Percentiles rank a stretch among this genome's conserved stretches.
Conservation (phyloP, 2,888 invertebrate genomes). For the Xestia rhomboidea region DNA sequence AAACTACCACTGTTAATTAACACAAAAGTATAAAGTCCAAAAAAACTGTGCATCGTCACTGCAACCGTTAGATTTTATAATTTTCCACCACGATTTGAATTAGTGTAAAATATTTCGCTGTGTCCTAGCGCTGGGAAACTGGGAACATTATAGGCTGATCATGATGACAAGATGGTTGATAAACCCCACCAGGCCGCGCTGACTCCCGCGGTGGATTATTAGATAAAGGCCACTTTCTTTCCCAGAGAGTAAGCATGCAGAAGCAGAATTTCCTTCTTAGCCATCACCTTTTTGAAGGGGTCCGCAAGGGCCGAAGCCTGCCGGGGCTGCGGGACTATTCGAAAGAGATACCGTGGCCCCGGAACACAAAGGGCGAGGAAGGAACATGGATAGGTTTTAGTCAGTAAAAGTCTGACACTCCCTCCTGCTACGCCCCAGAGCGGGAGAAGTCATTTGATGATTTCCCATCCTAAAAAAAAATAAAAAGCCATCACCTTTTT, state of each 20-base stretch:
- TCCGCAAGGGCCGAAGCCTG: no score
- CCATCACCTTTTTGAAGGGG: no score
- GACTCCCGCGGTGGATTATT: background rate
- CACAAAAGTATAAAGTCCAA: background rate
- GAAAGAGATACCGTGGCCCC: no score
- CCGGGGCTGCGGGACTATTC: no score
- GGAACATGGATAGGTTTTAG: no score
- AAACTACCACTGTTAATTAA: background rate
- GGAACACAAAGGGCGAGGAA: no score
- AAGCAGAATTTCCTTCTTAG: background rate
- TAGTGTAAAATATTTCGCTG: background rate
- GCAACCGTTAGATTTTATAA: background rate
- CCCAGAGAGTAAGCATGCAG: background rate
- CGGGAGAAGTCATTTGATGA: no score
- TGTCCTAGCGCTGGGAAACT: background rate
- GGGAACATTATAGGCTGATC: background rate
- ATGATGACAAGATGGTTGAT: background rate
- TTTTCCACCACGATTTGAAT: background rate
- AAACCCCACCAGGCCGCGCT: background rate
- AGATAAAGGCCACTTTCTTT: background rate
- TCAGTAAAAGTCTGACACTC: no score
- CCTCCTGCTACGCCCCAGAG: no score
- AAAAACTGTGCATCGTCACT: background rate
- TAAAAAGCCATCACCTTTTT: conserved; percentile 1
- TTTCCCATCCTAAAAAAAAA: no score